Base-by-base conservation (phyloP, 2,113 vertebrate species). In the Eurypyga helias region DNA sequence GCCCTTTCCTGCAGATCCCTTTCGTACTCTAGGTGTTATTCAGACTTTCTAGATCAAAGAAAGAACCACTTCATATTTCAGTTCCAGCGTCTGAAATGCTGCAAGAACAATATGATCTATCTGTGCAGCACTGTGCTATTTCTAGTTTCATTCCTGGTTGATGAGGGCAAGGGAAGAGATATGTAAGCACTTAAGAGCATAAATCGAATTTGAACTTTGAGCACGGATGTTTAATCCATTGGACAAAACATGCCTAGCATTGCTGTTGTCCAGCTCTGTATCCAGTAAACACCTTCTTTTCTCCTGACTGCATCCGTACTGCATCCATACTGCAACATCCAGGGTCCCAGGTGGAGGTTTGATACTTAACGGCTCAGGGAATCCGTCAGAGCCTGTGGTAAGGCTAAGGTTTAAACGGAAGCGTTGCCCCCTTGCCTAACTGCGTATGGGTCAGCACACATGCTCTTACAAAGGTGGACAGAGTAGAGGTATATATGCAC, bases 41-140 rank as follows among this genome's bases (percentile, higher is more conserved):
- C 77, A 71, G 89, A 60, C 51, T 82, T 92, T 79, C 69, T 91
- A 67, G 51, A 92, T 87, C 89, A 95, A 92, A 92, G 67, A 81
- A 96, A 38, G n/a, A 87, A 64, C 18, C 38, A 87, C 65, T 89
- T 90, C 36, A 21, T 77, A 60, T 92, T 96, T 97, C 83, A 79
- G 7, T 58, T 55, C 64, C 61, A 84, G 46, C 8, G 12, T 34
- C 51, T 89, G 58, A 67, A 89, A 60, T 25, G 38, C 23, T 60
- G 46, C 46, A 81, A 83, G 72, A 89, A 61, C 36, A 49, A 57
- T 52, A 45, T 83, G 54, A 25, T 94, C 62, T 86, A 21, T 77
- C 77, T 72, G 28, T 69, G 52, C 26, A 88, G 70, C 34, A 61
- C 86, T 57, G 31, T 70, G 62, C 66, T 89, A 38, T 91, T 94